Evolutionary conservation across 2,113 vertebrate genomes (phyloP), one percentile per base, ranked within the genome.

Genomic region (Brienomyrus longianalis): DNA sequence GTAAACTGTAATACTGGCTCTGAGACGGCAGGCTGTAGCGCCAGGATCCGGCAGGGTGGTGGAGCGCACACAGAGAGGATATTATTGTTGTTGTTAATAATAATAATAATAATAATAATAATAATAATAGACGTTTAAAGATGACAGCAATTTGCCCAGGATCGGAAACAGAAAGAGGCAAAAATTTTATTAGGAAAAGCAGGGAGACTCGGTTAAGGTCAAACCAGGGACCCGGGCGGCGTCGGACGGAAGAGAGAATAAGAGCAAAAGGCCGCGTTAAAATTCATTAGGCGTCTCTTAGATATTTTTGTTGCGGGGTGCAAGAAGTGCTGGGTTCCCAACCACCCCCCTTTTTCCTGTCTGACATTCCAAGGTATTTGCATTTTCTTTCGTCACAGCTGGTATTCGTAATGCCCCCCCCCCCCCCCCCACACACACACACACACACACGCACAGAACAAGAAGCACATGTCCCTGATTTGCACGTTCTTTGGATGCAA

Each of bases 401-500:
- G 56, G 43, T n/a, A 48, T 70, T 70, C n/a, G n/a, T 31, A 39
- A 43, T 56, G 50, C 23, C 21, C 74, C 11, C 11, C 47, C 50
- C 74, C n/a, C 10, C 45, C 56, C 35, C 1, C 35, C 1, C 35
- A 39, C 35, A 39, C 35, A 39, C 35, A 39, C 39, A 39, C 39
- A 39, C 39, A 39, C 39, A 3, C 19, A 4, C 21, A 9, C 93
- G 93, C 89, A 83, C 93, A 84, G 4, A 88, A 90, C 90, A 52
- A 70, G 31, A 89, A 74, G 91, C 91, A 92, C 90, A 89, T 90
- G 88, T 86, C 91, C 93, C 59, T 47, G 77, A 90, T 91, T 91
- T 92, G 91, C 89, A 90, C 62, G 88, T 35, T 56, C 54, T 93
- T 92, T 94, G 92, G 93, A 92, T 91, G 90, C 80, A 87, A 48